phyloP scores from a whole-genome alignment of 2,888 invertebrate genomes.

The Stramonita haemastoma region DNA sequence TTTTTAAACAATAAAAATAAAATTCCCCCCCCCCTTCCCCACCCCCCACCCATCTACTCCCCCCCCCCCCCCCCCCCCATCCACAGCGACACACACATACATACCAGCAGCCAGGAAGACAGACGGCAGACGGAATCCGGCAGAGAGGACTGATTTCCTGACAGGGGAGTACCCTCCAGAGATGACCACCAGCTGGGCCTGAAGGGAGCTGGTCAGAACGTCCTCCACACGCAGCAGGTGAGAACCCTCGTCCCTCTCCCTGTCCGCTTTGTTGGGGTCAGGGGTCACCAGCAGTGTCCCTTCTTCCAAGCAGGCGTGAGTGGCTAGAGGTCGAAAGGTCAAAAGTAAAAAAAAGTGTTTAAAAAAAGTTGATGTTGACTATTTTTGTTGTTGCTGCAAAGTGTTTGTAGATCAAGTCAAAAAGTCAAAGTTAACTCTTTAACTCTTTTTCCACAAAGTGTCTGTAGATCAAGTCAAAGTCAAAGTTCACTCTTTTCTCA shows the following conservation, averaged over 20 bases:
- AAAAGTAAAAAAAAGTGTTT: no score
- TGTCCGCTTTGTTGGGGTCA: slow-evolving; percentile 53
- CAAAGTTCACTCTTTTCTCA: no score
- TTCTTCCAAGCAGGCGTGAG: slow-evolving; percentile 69
- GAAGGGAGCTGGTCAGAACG: slow-evolving; percentile 63
- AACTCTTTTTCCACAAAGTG: no score
- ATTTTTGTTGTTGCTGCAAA: not conserved
- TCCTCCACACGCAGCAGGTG: slow-evolving; percentile 70
- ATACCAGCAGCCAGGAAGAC: slow-evolving; percentile 38
- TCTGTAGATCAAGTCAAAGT: no score
- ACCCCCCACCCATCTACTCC: not conserved
- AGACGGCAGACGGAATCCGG: slow-evolving; percentile 15
- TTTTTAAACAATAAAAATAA: no score
- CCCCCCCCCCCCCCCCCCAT: not conserved
- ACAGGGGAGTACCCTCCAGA: slow-evolving; percentile 8
- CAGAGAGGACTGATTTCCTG: not conserved
- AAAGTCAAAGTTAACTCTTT: no score
- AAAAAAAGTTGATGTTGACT: no score
- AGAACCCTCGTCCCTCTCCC: slow-evolving; percentile 57
- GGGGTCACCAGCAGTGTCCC: slow-evolving; percentile 69
- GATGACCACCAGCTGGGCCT: slow-evolving; percentile 70
- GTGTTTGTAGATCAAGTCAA: no score
- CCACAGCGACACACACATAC: not conserved
- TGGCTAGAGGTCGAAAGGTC: slow-evolving; percentile 54
- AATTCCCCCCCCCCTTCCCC: no score